Evolutionary conservation across 1,140 invertebrate species (phyloP).

Genomic region (Sitophilus oryzae): DNA sequence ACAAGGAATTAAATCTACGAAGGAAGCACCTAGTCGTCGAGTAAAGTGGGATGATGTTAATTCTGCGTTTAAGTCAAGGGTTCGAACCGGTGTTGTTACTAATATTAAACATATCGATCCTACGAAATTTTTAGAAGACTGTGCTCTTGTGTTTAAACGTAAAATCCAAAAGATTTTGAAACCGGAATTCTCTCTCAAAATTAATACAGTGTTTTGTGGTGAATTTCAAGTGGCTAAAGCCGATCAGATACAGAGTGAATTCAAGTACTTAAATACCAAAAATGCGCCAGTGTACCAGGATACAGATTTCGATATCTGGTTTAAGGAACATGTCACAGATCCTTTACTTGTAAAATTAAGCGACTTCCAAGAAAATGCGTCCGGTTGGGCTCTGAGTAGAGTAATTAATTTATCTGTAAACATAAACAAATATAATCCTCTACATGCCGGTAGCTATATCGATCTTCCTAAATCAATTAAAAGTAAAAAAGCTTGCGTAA

Average conservation of each 20-base stretch:
- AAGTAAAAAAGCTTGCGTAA: slow-evolving; percentile 39
- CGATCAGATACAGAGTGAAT: background rate
- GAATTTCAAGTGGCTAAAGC: background rate
- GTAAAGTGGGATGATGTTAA: slow-evolving; percentile 9
- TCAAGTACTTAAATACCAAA: slow-evolving; percentile 7
- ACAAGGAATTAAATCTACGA: too few relatives aligned
- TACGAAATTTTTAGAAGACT: slow-evolving; percentile 9
- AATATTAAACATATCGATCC: slow-evolving; percentile 14
- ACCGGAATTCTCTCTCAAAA: too few relatives aligned
- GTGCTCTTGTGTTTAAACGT: background rate
- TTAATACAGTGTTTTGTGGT: slow-evolving; percentile 10
- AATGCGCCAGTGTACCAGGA: slow-evolving; percentile 12
- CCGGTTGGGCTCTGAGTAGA: slow-evolving; percentile 11
- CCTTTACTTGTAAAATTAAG: slow-evolving; percentile 11
- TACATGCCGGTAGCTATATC: slow-evolving; percentile 35
- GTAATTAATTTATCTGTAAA: slow-evolving; percentile 16
- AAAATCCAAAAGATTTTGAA: too few relatives aligned
- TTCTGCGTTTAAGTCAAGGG: slow-evolving; percentile 8
- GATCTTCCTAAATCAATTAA: slow-evolving; percentile 36
- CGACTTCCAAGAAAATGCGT: slow-evolving; percentile 21
- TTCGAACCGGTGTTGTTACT: slow-evolving; percentile 11
- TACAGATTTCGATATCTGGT: slow-evolving; percentile 11
- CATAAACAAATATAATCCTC: slow-evolving; percentile 34
- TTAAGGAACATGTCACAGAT: background rate
- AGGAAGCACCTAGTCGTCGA: background rate